Evolutionary conservation across 1,140 invertebrate species (phyloP), one percentile per base, ranked within the genome.

Genomic region (Sminthurides bifidus): DNA sequence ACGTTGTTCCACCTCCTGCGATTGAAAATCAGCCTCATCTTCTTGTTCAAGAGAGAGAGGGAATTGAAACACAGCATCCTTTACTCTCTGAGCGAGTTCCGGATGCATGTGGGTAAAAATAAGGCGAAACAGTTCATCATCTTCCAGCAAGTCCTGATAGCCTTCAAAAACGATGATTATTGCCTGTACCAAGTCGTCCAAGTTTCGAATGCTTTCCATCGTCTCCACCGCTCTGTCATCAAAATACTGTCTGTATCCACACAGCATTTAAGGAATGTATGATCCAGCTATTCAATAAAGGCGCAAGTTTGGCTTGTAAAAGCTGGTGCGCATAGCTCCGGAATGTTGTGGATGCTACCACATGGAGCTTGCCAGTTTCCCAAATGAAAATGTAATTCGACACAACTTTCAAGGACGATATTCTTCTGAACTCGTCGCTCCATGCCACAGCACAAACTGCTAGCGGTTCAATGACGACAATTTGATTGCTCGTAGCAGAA

Each of bases 331-430:
- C 50, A 48, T 65, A 64, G 0, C 38, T 21, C 1, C 41, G 43
- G 21, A 61, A 58, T 3, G 33, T 27, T 26, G 56, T 59, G 19
- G 61, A 38, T 0, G 59, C 57, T 1, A 64, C 19, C 2, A 61
- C 51, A n/a, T 59, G 37, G 4, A 61, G 14, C 37, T 57, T 56
- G 1, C 24, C 50, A 27, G 56, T 57, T 37, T 49, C 29, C 59
- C 63, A 61, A 30, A 64, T 41, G 33, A 64, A 64, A 15, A 59
- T 26, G 44, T 64, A 64, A 48, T 64, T 64, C 4, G 56, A 59
- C 4, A 61, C 26, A 6, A 64, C 44, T 31, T 60, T 59, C 3
- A 59, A 10, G 15, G 29, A 50, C 19, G 59, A 33, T 12, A 64
- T 61, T 51, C 46, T 26, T 21, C 49, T 45, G 31, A 64, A 64